phyloP scores from a whole-genome alignment of 1,140 invertebrate species.

The Diorhabda sublineata region DNA sequence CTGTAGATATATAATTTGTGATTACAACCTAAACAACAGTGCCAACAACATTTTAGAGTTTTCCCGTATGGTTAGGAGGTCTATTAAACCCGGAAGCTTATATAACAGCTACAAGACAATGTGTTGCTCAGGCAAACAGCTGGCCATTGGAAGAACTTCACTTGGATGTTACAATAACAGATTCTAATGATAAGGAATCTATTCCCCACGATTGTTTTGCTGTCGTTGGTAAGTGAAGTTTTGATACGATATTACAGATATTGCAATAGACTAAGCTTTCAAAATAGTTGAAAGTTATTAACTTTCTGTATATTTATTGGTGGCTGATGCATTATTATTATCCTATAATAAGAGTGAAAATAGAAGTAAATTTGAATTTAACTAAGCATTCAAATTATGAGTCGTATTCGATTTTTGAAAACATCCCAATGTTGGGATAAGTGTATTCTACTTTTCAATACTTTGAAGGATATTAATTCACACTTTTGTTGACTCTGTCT shows the following conservation, averaged over 20 bases:
- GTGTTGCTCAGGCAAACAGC: conserved; percentile 89
- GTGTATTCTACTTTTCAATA: too few species aligned
- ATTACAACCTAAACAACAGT: too few species aligned
- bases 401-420: too few species aligned
- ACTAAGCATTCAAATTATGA: too few species aligned
- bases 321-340: conserved; percentile 9
- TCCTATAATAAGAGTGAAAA: too few species aligned
- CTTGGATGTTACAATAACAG: conserved; percentile 71
- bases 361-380: too few species aligned
- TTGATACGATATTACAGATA: background rate
- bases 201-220: conserved; percentile 78
- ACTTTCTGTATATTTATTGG: background rate
- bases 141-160: conserved; percentile 94
- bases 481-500: too few species aligned
- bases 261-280: background rate
- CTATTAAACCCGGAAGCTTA: conserved; percentile 98
- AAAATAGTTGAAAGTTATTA: conserved; percentile 8
- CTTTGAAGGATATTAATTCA: too few species aligned
- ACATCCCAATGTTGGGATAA: too few species aligned
- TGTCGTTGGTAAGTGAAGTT: conserved; percentile 55
- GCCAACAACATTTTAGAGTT: conserved; percentile 55
- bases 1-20: too few species aligned
- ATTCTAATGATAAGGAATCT: conserved; percentile 53
- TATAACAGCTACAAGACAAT: conserved; percentile 96
- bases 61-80: conserved; percentile 94